Evolutionary conservation across 2,113 vertebrate genomes (phyloP), one percentile per base, ranked within the genome.

Genomic region (Halichoerus grypus): DNA sequence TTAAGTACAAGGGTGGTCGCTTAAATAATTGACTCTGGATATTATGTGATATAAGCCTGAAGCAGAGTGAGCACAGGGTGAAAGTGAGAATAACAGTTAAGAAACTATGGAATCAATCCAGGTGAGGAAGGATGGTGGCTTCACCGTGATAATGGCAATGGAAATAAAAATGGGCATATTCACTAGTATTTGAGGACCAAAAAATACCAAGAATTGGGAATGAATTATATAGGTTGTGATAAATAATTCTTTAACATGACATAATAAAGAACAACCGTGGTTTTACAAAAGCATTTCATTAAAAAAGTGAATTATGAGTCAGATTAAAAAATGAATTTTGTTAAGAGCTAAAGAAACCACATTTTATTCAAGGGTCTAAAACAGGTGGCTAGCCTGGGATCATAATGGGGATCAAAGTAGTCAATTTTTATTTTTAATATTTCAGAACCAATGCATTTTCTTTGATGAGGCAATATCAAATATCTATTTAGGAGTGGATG

Each of bases 21-120:
- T 96, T 96, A 93, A 95, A 89, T 92, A 76, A 93, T 61, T 93
- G 67, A 89, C 67, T 93, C 77, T 13, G 28, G 59, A 51, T 89
- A 87, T 86, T 77, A 51, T 67, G 55, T 80, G 94, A 96, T 84
- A 94, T 96, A 24, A 93, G 22, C 31, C 67, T 72, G 63, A 95
- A 87, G 9, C 79, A 74, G 72, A 46, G 24, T 28, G 36, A 72
- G 12, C 31, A 72, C 10, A 87, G 21, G 72, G 49, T 39, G 65
- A 92, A 97, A 67, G 28, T 91, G 22, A n/a, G n/a, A 94, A 86
- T 72, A 95, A 76, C 31, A 92, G 74, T 80, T 83, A 82, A 85
- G 83, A 95, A 95, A 92, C 22, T 49, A 49, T 36, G 21, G 49
- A 76, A 53, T 87, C 49, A 77, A 71, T 92, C 39, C 46, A 92